Percentiles rank a stretch among this genome's conserved stretches.
Evolutionary conservation across 2,888 invertebrate species (phyloP).

Genomic region (Tipula vernalis): DNA sequence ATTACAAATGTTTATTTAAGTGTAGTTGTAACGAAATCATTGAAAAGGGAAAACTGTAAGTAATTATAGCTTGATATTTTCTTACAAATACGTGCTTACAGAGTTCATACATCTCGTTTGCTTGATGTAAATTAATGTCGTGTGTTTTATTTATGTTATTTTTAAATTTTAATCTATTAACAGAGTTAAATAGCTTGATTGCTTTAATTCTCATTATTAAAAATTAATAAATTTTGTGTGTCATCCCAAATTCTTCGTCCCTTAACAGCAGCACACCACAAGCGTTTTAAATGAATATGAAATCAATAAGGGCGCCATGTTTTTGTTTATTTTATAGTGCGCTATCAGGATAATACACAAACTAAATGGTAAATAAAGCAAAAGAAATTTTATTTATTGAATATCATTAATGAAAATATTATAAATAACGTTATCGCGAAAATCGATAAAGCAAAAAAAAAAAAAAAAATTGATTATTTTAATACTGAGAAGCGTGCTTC

Average conservation of each 20-base stretch:
- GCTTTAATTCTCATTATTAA: no score
- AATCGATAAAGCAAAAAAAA: background rate
- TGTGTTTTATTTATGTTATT: background rate
- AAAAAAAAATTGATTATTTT: background rate
- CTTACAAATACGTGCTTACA: background rate
- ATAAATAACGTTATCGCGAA: background rate
- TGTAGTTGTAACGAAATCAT: background rate
- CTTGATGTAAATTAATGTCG: background rate
- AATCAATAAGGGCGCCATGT: conserved; percentile 4
- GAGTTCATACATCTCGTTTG: background rate
- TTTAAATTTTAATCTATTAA: no score
- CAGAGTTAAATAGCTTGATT: no score
- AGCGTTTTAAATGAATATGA: background rate
- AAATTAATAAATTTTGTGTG: background rate
- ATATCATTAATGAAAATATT: background rate
- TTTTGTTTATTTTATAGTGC: background rate
- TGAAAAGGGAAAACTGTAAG: background rate
- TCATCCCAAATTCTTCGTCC: background rate
- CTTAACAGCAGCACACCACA: background rate
- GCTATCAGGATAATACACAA: background rate
- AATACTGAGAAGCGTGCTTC: background rate
- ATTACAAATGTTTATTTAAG: background rate
- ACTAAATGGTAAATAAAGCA: background rate
- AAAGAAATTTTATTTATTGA: background rate
- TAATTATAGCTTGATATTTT: background rate